Percentiles rank a stretch among this genome's conserved stretches.
phyloP scores from a whole-genome alignment of 2,888 invertebrate genomes.

The Euplagia quadripunctaria region DNA sequence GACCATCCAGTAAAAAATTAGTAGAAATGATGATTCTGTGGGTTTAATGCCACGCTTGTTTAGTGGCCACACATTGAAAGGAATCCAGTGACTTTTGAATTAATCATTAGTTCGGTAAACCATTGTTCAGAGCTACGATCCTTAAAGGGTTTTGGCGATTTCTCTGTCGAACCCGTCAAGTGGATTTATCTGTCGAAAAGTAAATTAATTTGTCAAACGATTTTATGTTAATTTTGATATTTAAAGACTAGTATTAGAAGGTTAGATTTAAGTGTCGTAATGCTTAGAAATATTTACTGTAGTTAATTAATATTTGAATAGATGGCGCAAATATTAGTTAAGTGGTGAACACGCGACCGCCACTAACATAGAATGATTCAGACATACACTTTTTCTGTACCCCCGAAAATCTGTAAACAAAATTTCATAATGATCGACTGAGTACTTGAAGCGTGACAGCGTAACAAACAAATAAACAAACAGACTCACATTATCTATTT shows the following conservation, averaged over 20 bases:
- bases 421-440: too few relatives aligned
- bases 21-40: not conserved
- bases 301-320: conserved; percentile 2
- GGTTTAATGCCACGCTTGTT: conserved; percentile 29
- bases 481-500: too few relatives aligned
- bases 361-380: not conserved
- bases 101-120: conserved; percentile 82
- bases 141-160: conserved; percentile 70
- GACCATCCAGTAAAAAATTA: too few relatives aligned
- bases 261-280: conserved; percentile 20
- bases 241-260: conserved; percentile 36
- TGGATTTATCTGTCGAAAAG: conserved; percentile 77
- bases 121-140: conserved; percentile 76
- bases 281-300: conserved; percentile 1
- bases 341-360: not conserved
- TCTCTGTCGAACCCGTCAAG: conserved; percentile 67
- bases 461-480: too few relatives aligned
- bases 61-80: conserved; percentile 65
- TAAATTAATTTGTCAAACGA: conserved; percentile 70
- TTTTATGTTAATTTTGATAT: conserved; percentile 48
- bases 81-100: conserved; percentile 81
- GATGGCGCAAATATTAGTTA: not conserved
- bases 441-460: too few relatives aligned
- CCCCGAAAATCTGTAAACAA: too few relatives aligned
- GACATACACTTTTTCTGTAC: too few relatives aligned